Evolutionary conservation across 2,888 invertebrate species (phyloP), one percentile per base, ranked within the genome.

Genomic region (Ariolimax columbianus): DNA sequence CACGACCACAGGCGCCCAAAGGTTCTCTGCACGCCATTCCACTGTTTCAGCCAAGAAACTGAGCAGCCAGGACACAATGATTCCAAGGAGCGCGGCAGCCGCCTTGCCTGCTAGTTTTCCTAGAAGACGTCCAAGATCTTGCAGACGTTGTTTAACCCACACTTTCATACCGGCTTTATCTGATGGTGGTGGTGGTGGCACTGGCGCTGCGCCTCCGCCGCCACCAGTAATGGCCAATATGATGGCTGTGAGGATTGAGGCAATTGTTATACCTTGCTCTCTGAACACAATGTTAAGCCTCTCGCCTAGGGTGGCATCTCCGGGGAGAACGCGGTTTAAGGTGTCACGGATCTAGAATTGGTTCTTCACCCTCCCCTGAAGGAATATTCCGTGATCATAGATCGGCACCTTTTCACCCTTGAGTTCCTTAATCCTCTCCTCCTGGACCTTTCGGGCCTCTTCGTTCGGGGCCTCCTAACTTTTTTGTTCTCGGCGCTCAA

Each of bases 41-140:
- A n/a, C n/a, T n/a, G n/a, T n/a, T n/a, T n/a, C n/a, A n/a, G n/a
- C n/a, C n/a, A n/a, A n/a, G n/a, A n/a, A n/a, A n/a, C n/a, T n/a
- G 2, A 55, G 77, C 23, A 77, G 38, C 55, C 77, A 77, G 36
- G 77, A 36, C 36, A 77, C 77, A 77, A 77, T 77, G 23, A 77
- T 77, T 36, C 59, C 77, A 11, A 59, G 55, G 38, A 77, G 77
- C 23, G 77, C 77, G 2, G 72, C 72, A 19, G 72, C 72, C 0
- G 72, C 38, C n/a, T 72, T 72, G 0, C 40, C 40, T 4, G 47
- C 75, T 0, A 78, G 63, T 40, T 59, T 78, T 0, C 1, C 38
- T 26, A 63, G n/a, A n/a, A 78, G 59, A 1, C 59, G 33, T 14
- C 59, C 63, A 19, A 78, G 78, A 26, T 55, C 55, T 63, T 63